These are phyloP conservation scores for Pedionomus torquatus DNA, from an alignment of 2,113 vertebrate genomes.

Conservation along the genomic window DNA sequence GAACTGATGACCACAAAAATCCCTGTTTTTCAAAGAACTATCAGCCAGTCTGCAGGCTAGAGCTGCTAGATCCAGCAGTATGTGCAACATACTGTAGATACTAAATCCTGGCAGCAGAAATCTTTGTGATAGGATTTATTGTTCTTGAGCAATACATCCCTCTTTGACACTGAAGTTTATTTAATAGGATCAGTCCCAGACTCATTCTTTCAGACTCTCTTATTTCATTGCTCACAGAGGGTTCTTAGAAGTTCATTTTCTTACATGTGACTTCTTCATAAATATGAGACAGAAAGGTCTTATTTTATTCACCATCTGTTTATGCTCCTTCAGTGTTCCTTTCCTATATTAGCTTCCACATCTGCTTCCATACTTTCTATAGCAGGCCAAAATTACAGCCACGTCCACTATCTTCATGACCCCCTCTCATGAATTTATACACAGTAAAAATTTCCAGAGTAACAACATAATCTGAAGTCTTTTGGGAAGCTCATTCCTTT, in stretches of 20 bases:
- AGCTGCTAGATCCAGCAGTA: conserved; percentile 6
- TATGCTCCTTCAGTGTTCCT: conserved; percentile 24
- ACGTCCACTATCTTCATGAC: neutral
- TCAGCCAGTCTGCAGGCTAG: neutral
- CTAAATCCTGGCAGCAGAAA: neutral
- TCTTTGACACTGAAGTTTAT: conserved; percentile 53
- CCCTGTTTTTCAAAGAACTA: neutral
- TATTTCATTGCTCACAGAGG: conserved; percentile 60
- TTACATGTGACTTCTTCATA: conserved; percentile 53
- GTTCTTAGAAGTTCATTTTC: conserved; percentile 61
- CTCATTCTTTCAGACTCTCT: conserved; percentile 44
- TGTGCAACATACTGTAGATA: neutral
- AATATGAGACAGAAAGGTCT: conserved; percentile 54
- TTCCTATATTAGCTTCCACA: conserved; percentile 45
- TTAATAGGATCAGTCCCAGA: conserved; percentile 47
- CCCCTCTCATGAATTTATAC: neutral
- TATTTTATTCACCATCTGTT: conserved; percentile 61
- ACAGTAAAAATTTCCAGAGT: neutral
- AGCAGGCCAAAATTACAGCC: conserved; percentile 7
- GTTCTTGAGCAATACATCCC: conserved; percentile 41
- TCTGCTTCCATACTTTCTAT: conserved; percentile 35
- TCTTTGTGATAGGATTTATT: conserved; percentile 46
- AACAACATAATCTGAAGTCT: neutral
- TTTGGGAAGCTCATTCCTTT: neutral
- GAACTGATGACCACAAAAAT: neutral